These are phyloP conservation scores for Crenichthys baileyi DNA, from an alignment of 2,797 vertebrate species.

Conservation along the genomic window DNA sequence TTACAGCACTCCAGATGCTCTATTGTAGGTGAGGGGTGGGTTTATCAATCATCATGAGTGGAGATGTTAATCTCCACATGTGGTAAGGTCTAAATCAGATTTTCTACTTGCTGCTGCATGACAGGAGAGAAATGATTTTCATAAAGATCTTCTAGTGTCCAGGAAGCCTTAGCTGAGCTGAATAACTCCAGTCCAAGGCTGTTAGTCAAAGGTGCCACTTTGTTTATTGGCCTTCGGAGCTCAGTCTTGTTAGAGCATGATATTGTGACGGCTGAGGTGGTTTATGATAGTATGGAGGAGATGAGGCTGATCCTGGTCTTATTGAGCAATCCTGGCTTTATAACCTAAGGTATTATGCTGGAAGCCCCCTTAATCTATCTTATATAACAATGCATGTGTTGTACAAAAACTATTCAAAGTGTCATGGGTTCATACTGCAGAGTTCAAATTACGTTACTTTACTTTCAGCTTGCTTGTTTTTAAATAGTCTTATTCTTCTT, in stretches of 20 bases:
- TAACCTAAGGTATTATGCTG: slow-evolving; percentile 11
- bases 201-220: slow-evolving; percentile 48
- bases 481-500: background rate
- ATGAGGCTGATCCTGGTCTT: slow-evolving; percentile 17
- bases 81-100: slow-evolving; percentile 32
- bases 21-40: slow-evolving; percentile 18
- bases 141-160: slow-evolving; percentile 39
- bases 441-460: background rate
- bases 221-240: slow-evolving; percentile 37
- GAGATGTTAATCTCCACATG: slow-evolving; percentile 54
- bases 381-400: slow-evolving; percentile 8
- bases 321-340: background rate
- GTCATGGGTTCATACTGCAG: background rate
- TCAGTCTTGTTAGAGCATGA: slow-evolving; percentile 38
- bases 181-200: slow-evolving; percentile 41
- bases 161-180: slow-evolving; percentile 46
- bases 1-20: slow-evolving; percentile 57
- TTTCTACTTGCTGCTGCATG: slow-evolving; percentile 24
- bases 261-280: slow-evolving; percentile 45
- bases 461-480: background rate
- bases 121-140: slow-evolving; percentile 35
- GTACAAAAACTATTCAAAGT: background rate
- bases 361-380: background rate
- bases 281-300: slow-evolving; percentile 12
- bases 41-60: slow-evolving; percentile 49